These are phyloP conservation scores for Rhodeus uyekii DNA, from an alignment of 2,797 vertebrate species.

Conservation along the genomic window DNA sequence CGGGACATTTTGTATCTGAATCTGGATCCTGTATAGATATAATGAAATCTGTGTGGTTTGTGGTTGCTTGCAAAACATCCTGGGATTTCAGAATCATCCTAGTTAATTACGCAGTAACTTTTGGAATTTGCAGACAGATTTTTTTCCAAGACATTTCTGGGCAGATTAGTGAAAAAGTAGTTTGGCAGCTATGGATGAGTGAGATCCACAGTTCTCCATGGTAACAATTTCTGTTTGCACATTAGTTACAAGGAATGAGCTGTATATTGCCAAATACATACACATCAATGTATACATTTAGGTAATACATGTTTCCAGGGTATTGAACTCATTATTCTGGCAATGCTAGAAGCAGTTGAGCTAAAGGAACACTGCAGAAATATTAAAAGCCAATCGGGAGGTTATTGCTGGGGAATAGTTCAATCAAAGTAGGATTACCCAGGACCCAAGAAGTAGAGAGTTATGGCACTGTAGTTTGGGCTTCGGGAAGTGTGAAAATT, in stretches of 20 bases:
- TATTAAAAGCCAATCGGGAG: background rate
- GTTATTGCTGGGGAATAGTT: background rate
- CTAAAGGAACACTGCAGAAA: background rate
- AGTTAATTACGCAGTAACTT: background rate
- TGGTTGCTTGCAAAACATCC: constrained; percentile 22
- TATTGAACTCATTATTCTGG: background rate
- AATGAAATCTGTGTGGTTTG: constrained; percentile 18
- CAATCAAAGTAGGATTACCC: background rate
- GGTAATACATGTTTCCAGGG: background rate
- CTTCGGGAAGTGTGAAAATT: background rate
- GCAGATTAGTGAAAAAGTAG: background rate
- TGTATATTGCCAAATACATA: background rate
- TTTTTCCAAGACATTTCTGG: background rate
- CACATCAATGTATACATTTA: constrained; percentile 2
- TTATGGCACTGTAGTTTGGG: background rate
- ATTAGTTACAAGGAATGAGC: background rate
- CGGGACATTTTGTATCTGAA: background rate
- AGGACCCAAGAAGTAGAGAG: background rate
- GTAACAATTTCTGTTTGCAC: background rate
- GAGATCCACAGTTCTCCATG: background rate
- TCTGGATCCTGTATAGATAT: constrained; percentile 12
- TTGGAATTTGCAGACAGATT: background rate
- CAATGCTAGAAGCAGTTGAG: background rate
- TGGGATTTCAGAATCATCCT: background rate
- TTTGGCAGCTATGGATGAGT: background rate